A percentile compares a stretch with the other conserved stretches of the same genome.
Evolutionary conservation across 2,888 invertebrate species (phyloP).

Genomic region (Leucophora obtusa): DNA sequence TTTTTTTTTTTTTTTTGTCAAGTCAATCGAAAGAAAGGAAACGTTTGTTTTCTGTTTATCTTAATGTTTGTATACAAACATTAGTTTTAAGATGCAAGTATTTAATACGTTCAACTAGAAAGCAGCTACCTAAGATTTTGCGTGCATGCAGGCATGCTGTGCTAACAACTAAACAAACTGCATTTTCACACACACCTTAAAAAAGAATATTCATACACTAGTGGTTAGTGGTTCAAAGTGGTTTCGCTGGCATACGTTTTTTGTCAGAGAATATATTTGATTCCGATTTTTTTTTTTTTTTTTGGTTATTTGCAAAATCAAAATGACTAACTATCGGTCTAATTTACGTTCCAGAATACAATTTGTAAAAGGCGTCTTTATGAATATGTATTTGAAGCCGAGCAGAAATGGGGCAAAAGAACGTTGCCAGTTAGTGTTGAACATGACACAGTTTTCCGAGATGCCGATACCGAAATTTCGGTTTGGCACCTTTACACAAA

Average conservation of each 20-base stretch:
- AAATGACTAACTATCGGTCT: too few relatives aligned
- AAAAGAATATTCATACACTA: conserved; percentile 31
- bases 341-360: too few relatives aligned
- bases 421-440: too few relatives aligned
- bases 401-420: too few relatives aligned
- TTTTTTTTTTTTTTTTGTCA: conserved; percentile 11
- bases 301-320: too few relatives aligned
- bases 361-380: too few relatives aligned
- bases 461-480: too few relatives aligned
- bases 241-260: background rate
- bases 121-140: conserved; percentile 59
- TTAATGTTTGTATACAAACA: conserved; percentile 52
- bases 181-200: conserved; percentile 42
- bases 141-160: conserved; percentile 51
- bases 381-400: too few relatives aligned
- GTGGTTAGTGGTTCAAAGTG: background rate
- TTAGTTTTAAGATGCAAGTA: conserved; percentile 49
- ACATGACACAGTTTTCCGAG: too few relatives aligned
- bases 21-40: conserved; percentile 23
- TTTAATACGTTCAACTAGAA: conserved; percentile 51
- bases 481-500: too few relatives aligned
- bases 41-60: conserved; percentile 20
- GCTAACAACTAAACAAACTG: conserved; percentile 35
- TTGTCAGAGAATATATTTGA: too few relatives aligned
- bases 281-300: too few relatives aligned